These are phyloP conservation scores for Fragum sueziense DNA, from an alignment of 2,888 invertebrate genomes.

Conservation along the genomic window DNA sequence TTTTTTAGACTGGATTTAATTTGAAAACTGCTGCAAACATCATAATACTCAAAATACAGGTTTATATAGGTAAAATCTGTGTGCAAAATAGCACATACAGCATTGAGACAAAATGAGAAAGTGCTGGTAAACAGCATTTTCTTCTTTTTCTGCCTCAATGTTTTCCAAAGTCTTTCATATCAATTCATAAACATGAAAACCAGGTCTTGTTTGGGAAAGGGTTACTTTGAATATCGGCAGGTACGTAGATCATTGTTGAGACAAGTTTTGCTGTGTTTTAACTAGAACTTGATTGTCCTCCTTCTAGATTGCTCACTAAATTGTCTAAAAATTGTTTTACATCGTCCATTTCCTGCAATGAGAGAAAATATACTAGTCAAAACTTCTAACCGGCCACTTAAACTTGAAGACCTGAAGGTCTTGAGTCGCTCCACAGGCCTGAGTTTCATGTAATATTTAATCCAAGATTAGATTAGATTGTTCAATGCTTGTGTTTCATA, in stretches of 20 bases:
- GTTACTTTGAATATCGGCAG: not conserved
- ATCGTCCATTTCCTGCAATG: conserved; percentile 85
- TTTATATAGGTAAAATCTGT: not conserved
- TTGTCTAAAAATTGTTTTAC: conserved; percentile 77
- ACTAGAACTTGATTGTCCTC: not conserved
- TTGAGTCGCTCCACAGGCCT: too few relatives aligned
- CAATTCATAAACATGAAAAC: not conserved
- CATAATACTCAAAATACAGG: not conserved
- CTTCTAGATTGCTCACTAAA: not conserved
- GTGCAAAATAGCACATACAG: not conserved
- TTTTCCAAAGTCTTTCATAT: not conserved
- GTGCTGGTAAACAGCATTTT: not conserved
- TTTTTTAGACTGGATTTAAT: too few relatives aligned
- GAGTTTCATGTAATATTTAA: too few relatives aligned
- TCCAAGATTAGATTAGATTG: too few relatives aligned
- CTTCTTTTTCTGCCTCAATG: not conserved
- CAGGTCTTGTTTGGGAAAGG: not conserved
- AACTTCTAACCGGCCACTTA: too few relatives aligned
- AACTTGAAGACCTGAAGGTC: too few relatives aligned
- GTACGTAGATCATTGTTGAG: not conserved
- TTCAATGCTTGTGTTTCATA: not conserved
- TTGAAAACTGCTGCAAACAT: not conserved
- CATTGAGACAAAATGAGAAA: not conserved
- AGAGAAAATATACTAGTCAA: conserved; percentile 15
- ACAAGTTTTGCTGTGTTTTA: not conserved